Percentiles rank a stretch among this genome's conserved stretches.
Evolutionary conservation across 2,888 invertebrate genomes (phyloP).

Genomic region (Isotomurus palustris): DNA sequence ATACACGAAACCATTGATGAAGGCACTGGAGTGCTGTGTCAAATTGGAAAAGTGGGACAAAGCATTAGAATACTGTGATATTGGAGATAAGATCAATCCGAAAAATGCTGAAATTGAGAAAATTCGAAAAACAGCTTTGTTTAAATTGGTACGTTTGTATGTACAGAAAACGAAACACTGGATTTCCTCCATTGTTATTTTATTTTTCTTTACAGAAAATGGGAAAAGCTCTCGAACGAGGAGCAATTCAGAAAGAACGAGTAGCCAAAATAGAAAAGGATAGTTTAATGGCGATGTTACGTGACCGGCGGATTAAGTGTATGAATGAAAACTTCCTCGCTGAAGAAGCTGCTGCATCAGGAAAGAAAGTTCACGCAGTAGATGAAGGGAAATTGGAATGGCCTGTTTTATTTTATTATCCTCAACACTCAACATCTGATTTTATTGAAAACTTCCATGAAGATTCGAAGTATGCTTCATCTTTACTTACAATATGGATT

Average conservation of each 20-base stretch:
- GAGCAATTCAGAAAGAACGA: background rate
- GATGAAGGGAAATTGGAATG: slow-evolving; percentile 62
- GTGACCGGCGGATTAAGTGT: slow-evolving; percentile 36
- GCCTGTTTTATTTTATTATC: slow-evolving; percentile 86
- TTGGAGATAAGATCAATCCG: slow-evolving; percentile 58
- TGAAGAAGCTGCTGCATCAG: slow-evolving; percentile 14
- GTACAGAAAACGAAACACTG: too few relatives aligned
- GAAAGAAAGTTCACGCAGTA: slow-evolving; percentile 24
- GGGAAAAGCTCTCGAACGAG: background rate
- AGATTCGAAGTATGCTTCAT: slow-evolving; percentile 56
- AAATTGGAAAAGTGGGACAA: slow-evolving; percentile 64
- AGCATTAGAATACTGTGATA: slow-evolving; percentile 67
- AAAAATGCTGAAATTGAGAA: slow-evolving; percentile 57
- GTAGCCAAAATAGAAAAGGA: slow-evolving; percentile 42
- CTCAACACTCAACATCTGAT: slow-evolving; percentile 81
- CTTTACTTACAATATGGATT: background rate
- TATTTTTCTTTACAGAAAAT: background rate
- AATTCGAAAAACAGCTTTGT: slow-evolving; percentile 56
- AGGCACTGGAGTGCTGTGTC: slow-evolving; percentile 70
- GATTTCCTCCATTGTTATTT: background rate
- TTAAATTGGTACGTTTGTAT: slow-evolving; percentile 52
- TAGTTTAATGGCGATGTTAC: slow-evolving; percentile 29
- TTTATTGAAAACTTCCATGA: slow-evolving; percentile 78
- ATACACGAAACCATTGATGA: slow-evolving; percentile 69
- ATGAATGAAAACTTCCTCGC: slow-evolving; percentile 30